Evolutionary conservation across 1,140 invertebrate species (phyloP), one percentile per base, ranked within the genome.

Genomic region (Drosophila nikananu): DNA sequence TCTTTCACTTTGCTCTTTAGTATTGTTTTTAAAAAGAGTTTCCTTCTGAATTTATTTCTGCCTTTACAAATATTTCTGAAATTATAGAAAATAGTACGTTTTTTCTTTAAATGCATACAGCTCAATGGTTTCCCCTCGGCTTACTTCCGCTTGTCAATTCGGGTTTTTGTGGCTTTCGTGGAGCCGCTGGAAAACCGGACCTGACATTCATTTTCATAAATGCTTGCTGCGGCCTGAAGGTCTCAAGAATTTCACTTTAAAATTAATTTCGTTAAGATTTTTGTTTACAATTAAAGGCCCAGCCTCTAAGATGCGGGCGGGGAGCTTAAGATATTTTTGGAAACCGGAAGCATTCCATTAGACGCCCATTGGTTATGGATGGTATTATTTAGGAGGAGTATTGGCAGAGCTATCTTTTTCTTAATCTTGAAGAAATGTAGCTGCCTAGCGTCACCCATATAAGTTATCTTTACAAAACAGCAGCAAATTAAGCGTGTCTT

Each of bases 161-260:
- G 72, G 70, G 72, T 77, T 68, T 55, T 70, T 83, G 84, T 81
- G 83, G 80, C 80, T 86, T 86, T 82, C 66, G 67, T 83, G 39
- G 57, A 48, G 65, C 49, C 44, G 19, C 42, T 60, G 61, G 21
- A 73, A 39, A 75, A 75, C 30, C 42, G 64, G 63, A 73, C 54
- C 68, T 75, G 68, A 75, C 77, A 78, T 89, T 87, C 73, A 89
- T 87, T 87, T 83, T 72, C 81, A 87, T 89, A 87, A 78, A 83
- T 74, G 39, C 54, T 4, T 5, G 46, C 58, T 35, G 9, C 41
- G 13, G 25, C 12, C 15, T 39, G 75, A 54, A 61, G 63, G 64
- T 77, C 84, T 81, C 30, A 58, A 81, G 83, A 87, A 87, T 52
- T 90, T 84, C 68, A 89, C 64, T 89, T 89, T 89, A 90, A 89